These are phyloP conservation scores for Parnassius smintheus DNA, from an alignment of 2,888 invertebrate species.

Conservation along the genomic window DNA sequence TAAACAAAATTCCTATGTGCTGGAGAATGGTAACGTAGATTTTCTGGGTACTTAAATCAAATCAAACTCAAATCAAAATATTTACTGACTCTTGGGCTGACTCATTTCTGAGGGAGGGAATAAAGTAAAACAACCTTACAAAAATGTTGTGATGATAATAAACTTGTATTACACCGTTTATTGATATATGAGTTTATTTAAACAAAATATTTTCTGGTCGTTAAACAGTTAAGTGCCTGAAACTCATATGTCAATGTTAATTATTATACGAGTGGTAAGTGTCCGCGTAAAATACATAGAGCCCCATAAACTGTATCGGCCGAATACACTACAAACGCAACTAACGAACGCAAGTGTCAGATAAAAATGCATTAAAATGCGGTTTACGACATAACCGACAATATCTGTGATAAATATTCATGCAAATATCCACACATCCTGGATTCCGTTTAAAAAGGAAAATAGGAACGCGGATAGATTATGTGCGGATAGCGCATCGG, in stretches of 20 bases:
- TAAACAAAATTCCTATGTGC: too few relatives aligned
- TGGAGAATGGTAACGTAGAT: too few relatives aligned
- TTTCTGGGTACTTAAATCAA: too few relatives aligned
- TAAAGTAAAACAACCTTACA: too few relatives aligned
- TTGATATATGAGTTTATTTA: neutral
- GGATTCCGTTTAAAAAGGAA: conserved; percentile 77
- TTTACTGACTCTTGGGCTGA: too few relatives aligned
- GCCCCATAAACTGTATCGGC: conserved; percentile 29
- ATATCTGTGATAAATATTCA: conserved; percentile 74
- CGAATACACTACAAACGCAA: conserved; percentile 28
- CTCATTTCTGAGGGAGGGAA: too few relatives aligned
- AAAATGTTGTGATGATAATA: too few relatives aligned
- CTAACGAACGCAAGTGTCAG: conserved; percentile 45
- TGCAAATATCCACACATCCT: conserved; percentile 73
- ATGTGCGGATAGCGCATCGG: conserved; percentile 35
- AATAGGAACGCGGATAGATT: conserved; percentile 69
- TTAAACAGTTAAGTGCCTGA: neutral
- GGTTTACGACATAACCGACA: conserved; percentile 65
- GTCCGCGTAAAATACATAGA: conserved; percentile 16
- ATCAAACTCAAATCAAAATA: too few relatives aligned
- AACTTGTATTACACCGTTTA: neutral
- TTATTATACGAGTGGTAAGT: neutral
- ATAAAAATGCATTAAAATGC: conserved; percentile 76
- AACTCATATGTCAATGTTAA: conserved; percentile 4
- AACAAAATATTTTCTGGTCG: neutral